These are phyloP conservation scores for Pteromalus puparum DNA, from an alignment of 1,140 invertebrate species.

Conservation along the genomic window DNA sequence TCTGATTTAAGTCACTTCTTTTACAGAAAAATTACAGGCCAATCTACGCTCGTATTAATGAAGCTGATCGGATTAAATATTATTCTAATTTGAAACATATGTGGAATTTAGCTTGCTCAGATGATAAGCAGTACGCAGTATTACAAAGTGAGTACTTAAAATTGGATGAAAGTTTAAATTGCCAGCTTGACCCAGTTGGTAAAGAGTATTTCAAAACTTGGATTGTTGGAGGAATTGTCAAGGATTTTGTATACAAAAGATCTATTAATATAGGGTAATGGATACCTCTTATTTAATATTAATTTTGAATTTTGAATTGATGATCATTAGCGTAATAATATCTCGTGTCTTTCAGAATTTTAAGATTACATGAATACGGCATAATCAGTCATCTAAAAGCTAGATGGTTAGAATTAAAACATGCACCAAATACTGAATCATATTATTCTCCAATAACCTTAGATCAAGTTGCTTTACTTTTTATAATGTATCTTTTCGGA, in stretches of 20 bases:
- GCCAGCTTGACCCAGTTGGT: conserved; percentile 1
- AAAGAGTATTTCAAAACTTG: neutral
- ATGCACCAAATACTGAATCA: neutral
- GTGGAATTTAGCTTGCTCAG: conserved; percentile 11
- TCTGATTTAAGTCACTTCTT: neutral
- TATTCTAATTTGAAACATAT: neutral
- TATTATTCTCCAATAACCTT: conserved; percentile 15
- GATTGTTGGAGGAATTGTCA: conserved; percentile 19
- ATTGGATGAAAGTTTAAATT: neutral
- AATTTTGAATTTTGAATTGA: no score
- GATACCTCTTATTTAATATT: neutral
- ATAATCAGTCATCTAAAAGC: neutral
- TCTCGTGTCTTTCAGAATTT: conserved; percentile 17
- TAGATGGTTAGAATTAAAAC: neutral
- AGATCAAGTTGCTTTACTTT: conserved; percentile 11
- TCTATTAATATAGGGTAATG: conserved; percentile 18
- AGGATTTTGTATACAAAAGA: conserved; percentile 1
- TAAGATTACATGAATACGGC: conserved; percentile 15
- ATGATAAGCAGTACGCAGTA: neutral
- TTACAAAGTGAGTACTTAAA: neutral
- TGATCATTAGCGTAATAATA: no score
- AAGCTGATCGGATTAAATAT: neutral
- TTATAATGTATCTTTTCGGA: neutral
- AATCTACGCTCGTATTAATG: neutral
- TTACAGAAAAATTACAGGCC: conserved; percentile 15